Base-by-base conservation (phyloP, 2,888 invertebrate species). In the Apeira syringaria region DNA sequence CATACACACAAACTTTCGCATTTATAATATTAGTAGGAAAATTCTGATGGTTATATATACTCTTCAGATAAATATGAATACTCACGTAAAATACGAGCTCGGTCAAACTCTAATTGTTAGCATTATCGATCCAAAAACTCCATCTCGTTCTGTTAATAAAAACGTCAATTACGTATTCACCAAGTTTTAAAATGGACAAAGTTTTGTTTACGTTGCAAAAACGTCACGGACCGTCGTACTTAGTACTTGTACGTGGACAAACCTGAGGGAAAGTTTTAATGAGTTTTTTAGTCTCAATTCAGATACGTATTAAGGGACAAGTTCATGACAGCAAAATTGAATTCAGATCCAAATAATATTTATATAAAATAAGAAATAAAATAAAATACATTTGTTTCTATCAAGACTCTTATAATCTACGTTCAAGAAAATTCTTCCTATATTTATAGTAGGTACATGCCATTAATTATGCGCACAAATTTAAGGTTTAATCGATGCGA, bases 181-280 rank as follows among this genome's bases (percentile, higher is more conserved):
- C 47, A 60, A 59, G 61, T 68, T 64, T 53, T 49, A 47, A 58
- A 59, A 59, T 60, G 56, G 59, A 57, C 55, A 56, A 61, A 72
- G 64, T 67, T 74, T 66, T 74, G 67, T 70, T 69, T 69, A 68
- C 47, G 56, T 60, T 64, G 58, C 52, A 61, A 59, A 58, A 59
- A 55, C 60, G 59, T 57, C 61, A 59, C 55, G 53, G 49, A 34
- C 29, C 41, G 37, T 53, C 53, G 49, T 47, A 11, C 25, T 13
- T 12, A 1, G 42, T 58, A 58, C 59, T 60, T 57, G 55, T 50
- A 50, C 48, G 30, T 47, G 59, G 44, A 45, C 38, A 50, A 41
- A 28, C 9, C 26, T 6, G 28, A 32, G 33, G 34, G 8, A 65
- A 74, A 76, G 59, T 74, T 76, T 68, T 70, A 70, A 76, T 68